These are phyloP conservation scores for Micronycteris hirsuta DNA, from an alignment of 2,113 vertebrate genomes.

Conservation along the genomic window DNA sequence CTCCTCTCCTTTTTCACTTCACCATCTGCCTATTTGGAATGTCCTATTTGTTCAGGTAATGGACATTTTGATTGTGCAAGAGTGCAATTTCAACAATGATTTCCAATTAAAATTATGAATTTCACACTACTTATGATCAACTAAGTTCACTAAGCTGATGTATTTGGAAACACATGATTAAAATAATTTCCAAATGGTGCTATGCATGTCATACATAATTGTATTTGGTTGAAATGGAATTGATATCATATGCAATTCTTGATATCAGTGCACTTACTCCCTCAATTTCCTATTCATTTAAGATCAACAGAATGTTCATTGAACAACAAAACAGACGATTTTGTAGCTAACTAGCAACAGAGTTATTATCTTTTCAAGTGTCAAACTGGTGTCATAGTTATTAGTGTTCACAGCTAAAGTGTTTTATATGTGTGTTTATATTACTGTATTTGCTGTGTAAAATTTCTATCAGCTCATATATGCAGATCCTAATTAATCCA, in stretches of 20 bases:
- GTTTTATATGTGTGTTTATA: background rate
- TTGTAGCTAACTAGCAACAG: background rate
- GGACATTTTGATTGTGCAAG: slow-evolving; percentile 17
- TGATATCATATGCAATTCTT: background rate
- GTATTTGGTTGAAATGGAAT: slow-evolving; percentile 12
- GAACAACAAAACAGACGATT: background rate
- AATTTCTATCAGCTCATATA: background rate
- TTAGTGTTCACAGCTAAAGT: background rate
- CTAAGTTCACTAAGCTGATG: slow-evolving; percentile 15
- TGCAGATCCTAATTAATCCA: background rate
- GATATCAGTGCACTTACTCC: background rate
- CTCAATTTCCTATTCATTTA: background rate
- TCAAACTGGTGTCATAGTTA: background rate
- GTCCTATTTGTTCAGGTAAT: background rate
- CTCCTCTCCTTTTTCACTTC: background rate
- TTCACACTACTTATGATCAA: background rate
- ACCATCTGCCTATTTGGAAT: background rate
- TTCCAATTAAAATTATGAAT: slow-evolving; percentile 39
- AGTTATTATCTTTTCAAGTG: background rate
- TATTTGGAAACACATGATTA: slow-evolving; percentile 42
- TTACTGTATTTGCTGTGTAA: background rate
- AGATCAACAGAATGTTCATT: background rate
- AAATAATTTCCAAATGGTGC: slow-evolving; percentile 29
- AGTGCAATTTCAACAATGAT: background rate
- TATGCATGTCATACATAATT: background rate